These are phyloP conservation scores for Acrossocheilus wenchowensis DNA, from an alignment of 2,797 vertebrate genomes.

Conservation along the genomic window DNA sequence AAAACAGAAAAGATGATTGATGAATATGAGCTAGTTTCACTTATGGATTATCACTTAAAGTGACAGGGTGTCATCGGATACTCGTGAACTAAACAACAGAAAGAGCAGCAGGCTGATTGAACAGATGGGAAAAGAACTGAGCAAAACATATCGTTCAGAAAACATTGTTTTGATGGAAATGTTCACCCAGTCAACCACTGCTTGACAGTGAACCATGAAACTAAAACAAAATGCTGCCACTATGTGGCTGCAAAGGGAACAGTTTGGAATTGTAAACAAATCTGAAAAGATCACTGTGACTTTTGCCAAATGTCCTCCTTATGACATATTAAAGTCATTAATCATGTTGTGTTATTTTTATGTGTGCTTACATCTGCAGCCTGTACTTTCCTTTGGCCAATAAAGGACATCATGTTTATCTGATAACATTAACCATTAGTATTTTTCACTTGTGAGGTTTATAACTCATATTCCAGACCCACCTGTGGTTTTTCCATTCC, in stretches of 20 bases:
- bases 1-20: conserved; percentile 19
- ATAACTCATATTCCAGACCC: conserved; percentile 65
- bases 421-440: background rate
- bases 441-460: background rate
- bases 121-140: background rate
- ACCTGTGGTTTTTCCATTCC: conserved; percentile 97
- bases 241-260: conserved; percentile 30
- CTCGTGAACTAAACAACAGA: conserved; percentile 23
- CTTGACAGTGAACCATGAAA: background rate
- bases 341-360: background rate
- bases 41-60: background rate
- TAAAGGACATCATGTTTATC: background rate
- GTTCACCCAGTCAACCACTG: background rate
- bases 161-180: conserved; percentile 24
- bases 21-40: conserved; percentile 2
- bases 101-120: background rate
- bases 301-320: background rate
- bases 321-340: background rate
- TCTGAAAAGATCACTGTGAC: conserved; percentile 39
- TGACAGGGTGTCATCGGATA: background rate
- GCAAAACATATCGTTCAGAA: conserved; percentile 5
- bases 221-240: conserved; percentile 46
- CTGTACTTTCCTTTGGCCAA: conserved; percentile 7
- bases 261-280: background rate
- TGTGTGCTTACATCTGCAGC: background rate